Evolutionary conservation across 2,113 vertebrate species (phyloP).

Genomic region (Pogonocichla stellata): DNA sequence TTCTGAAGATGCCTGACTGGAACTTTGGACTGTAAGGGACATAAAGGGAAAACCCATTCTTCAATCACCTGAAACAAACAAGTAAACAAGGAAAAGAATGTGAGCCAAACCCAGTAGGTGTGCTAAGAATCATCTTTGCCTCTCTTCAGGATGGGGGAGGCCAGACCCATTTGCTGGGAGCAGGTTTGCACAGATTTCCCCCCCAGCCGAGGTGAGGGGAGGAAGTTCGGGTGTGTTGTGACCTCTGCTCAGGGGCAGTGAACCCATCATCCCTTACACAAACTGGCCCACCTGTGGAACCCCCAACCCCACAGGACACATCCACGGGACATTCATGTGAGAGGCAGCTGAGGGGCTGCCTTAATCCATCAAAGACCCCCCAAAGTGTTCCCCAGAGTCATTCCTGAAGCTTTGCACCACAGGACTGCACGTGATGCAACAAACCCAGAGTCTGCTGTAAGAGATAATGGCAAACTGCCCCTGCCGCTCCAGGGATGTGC

Average conservation of each 20-base stretch:
- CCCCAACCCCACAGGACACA: background rate
- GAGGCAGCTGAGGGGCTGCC: background rate
- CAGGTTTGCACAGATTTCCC: background rate
- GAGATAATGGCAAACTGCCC: background rate
- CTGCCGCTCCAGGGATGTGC: background rate
- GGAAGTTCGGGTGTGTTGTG: background rate
- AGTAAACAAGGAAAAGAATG: background rate
- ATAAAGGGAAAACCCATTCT: background rate
- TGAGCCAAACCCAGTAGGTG: background rate
- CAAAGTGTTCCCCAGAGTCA: rapidly evolving
- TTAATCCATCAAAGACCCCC: background rate
- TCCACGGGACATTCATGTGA: rapidly evolving
- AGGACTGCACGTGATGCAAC: background rate
- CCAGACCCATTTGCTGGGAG: background rate
- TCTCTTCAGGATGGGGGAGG: rapidly evolving
- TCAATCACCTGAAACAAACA: background rate
- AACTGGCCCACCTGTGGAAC: background rate
- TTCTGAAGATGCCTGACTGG: background rate
- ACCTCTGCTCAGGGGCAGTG: background rate
- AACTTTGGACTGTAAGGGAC: background rate
- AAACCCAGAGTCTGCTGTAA: background rate
- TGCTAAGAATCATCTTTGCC: background rate
- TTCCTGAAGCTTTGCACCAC: background rate
- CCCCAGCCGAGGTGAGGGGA: rapidly evolving
- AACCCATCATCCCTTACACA: background rate